These are phyloP conservation scores for Neotoma lepida DNA, from an alignment of 2,113 vertebrate genomes.

Conservation along the genomic window DNA sequence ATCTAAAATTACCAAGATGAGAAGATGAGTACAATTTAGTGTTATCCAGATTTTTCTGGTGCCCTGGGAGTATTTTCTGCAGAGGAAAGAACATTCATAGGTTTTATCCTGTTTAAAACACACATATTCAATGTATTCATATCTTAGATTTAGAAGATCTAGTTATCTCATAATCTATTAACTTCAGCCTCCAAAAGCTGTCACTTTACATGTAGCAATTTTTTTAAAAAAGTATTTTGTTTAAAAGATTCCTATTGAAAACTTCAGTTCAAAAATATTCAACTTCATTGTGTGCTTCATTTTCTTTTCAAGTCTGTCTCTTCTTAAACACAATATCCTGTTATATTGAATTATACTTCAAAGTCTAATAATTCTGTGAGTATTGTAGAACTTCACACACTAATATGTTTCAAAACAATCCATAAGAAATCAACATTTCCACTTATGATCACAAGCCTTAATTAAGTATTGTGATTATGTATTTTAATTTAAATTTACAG, in stretches of 20 bases:
- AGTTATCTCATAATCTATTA: constrained; percentile 1
- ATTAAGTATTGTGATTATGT: not conserved
- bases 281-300: not conserved
- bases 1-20: constrained; percentile 7
- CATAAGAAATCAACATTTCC: constrained; percentile 14
- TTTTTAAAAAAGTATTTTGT: not conserved
- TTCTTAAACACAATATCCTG: constrained; percentile 28
- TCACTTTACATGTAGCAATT: not conserved
- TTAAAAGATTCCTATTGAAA: not conserved
- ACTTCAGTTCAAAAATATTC: not conserved
- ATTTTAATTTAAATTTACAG: constrained; percentile 49
- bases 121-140: constrained; percentile 25
- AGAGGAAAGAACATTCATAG: constrained; percentile 11
- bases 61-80: not conserved
- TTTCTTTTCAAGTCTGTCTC: constrained; percentile 35
- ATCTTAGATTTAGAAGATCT: constrained; percentile 29
- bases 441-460: not conserved
- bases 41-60: not conserved
- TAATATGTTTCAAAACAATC: constrained; percentile 18
- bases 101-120: constrained; percentile 45
- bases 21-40: not conserved
- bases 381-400: not conserved
- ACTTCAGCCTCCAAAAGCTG: not conserved
- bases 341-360: constrained; percentile 45
- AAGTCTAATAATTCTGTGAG: constrained; percentile 51